These are phyloP conservation scores for Clanis bilineata DNA, from an alignment of 2,888 invertebrate genomes.

Conservation along the genomic window DNA sequence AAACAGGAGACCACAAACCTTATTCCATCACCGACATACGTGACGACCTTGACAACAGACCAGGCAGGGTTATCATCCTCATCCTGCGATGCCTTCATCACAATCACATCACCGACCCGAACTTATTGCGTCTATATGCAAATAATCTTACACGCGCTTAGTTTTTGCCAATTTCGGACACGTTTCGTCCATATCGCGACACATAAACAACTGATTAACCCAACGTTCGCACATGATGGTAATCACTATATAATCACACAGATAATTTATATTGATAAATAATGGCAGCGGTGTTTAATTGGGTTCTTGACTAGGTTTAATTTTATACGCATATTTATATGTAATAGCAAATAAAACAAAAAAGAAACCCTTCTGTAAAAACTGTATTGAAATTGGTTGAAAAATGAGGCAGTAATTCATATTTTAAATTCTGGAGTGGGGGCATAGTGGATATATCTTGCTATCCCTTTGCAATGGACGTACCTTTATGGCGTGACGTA, in stretches of 20 bases:
- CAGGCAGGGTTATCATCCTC: slow-evolving; percentile 38
- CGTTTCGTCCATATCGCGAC: slow-evolving; percentile 28
- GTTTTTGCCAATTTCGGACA: slow-evolving; percentile 10
- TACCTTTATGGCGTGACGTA: no score
- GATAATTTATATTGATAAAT: slow-evolving; percentile 43
- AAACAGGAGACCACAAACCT: slow-evolving; percentile 36
- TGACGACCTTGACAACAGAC: slow-evolving; percentile 35
- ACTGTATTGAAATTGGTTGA: no score
- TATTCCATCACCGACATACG: slow-evolving; percentile 40
- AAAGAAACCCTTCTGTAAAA: no score
- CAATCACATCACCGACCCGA: background rate
- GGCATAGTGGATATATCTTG: no score
- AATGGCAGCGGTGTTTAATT: slow-evolving; percentile 18
- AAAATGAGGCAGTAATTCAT: no score
- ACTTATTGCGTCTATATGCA: background rate
- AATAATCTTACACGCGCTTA: background rate
- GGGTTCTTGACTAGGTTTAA: no score
- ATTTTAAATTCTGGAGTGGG: no score
- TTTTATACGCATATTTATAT: no score
- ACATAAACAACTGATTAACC: slow-evolving; percentile 53
- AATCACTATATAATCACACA: slow-evolving; percentile 46
- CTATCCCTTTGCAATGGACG: no score
- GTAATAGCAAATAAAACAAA: no score
- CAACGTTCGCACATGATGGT: slow-evolving; percentile 25
- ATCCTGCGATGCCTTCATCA: slow-evolving; percentile 30